Percentiles rank a stretch among this genome's conserved stretches.
Conservation (phyloP, 2,113 vertebrate species). For the Vulpes lagopus region DNA sequence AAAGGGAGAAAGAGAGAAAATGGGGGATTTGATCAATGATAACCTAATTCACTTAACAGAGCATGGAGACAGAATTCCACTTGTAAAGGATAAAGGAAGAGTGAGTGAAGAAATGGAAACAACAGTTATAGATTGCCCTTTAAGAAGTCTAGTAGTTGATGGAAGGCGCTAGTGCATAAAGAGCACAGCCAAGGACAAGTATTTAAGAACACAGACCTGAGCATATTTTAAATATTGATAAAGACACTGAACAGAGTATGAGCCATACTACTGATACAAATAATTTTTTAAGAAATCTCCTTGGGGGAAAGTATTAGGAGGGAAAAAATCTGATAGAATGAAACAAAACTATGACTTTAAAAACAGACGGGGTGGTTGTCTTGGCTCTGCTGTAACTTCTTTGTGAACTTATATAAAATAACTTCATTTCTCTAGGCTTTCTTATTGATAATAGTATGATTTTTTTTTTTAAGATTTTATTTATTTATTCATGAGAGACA, state of each 20-base stretch:
- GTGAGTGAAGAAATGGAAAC: background rate
- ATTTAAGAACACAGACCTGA: background rate
- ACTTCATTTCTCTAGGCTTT: background rate
- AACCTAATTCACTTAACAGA: background rate
- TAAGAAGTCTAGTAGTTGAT: background rate
- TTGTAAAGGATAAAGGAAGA: background rate
- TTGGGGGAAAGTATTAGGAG: background rate
- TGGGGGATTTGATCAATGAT: background rate
- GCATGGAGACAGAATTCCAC: background rate
- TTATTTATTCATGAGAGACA: no score
- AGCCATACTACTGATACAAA: background rate
- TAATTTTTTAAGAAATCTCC: background rate
- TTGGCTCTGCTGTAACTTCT: background rate
- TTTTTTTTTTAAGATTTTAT: no score
- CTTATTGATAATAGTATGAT: background rate
- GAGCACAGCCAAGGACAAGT: background rate
- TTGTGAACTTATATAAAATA: slow-evolving; percentile 1
- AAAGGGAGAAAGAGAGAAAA: background rate
- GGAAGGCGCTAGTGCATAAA: background rate
- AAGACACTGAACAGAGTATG: background rate
- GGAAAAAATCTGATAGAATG: background rate
- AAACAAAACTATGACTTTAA: background rate
- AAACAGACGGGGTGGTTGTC: background rate
- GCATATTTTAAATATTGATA: background rate
- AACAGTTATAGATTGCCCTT: background rate